Evolutionary conservation across 2,888 invertebrate species (phyloP).

Genomic region (Nemotelus nigrinus): DNA sequence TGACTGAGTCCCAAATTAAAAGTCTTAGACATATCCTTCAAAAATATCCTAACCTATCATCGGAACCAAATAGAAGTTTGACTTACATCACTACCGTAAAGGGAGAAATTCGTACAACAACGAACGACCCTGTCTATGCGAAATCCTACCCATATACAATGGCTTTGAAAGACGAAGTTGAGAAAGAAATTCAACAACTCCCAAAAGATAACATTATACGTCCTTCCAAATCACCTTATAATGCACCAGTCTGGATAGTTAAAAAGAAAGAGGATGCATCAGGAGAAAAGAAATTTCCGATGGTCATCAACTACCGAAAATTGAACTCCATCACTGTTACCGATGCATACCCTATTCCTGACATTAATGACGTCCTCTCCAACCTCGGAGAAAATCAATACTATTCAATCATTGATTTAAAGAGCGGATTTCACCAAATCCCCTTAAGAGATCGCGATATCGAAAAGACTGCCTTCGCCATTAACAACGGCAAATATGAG

Average conservation of each 20-base stretch:
- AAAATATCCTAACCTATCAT: constrained; percentile 5
- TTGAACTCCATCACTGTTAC: constrained; percentile 3
- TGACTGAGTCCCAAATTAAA: constrained; percentile 13
- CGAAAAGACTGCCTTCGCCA: too few relatives aligned
- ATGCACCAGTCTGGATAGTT: too few relatives aligned
- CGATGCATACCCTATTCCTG: too few relatives aligned
- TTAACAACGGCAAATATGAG: too few relatives aligned
- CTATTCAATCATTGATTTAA: neutral
- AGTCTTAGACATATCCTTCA: constrained; percentile 14
- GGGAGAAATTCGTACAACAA: neutral
- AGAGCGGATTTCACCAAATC: constrained; percentile 47
- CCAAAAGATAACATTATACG: constrained; percentile 50
- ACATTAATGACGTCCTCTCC: constrained; percentile 44
- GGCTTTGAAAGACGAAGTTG: constrained; percentile 10
- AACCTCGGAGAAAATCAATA: constrained; percentile 33
- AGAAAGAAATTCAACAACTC: constrained; percentile 10
- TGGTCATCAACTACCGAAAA: constrained; percentile 26
- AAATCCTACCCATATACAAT: constrained; percentile 25
- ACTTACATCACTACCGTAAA: neutral
- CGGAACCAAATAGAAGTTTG: constrained; percentile 4
- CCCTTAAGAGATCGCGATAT: constrained; percentile 46
- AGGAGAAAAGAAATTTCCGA: too few relatives aligned
- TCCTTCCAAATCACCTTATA: constrained; percentile 43
- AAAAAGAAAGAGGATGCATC: too few relatives aligned
- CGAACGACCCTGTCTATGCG: constrained; percentile 19